phyloP scores from a whole-genome alignment of 2,797 vertebrate genomes.

The Chelmon rostratus region DNA sequence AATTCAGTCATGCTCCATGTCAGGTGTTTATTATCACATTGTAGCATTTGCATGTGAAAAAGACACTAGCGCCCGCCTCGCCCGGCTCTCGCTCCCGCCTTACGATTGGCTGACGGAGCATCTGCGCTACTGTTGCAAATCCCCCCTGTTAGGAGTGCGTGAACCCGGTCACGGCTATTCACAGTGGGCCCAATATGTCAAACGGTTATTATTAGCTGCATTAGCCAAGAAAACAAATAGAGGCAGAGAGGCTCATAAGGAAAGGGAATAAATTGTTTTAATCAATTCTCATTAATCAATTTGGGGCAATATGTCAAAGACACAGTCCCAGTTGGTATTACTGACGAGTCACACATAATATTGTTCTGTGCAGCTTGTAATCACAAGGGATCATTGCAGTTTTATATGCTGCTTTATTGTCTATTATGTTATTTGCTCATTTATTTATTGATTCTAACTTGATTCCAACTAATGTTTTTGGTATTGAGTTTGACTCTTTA shows the following conservation, averaged over 20 bases:
- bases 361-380: constrained; percentile 7
- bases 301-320: constrained; percentile 64
- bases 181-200: constrained; percentile 79
- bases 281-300: constrained; percentile 82
- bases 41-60: constrained; percentile 89
- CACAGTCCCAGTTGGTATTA: constrained; percentile 39
- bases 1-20: constrained; percentile 87
- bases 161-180: constrained; percentile 81
- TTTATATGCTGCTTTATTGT: background rate
- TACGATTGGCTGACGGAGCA: constrained; percentile 72
- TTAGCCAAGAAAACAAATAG: constrained; percentile 81
- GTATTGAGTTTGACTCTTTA: background rate
- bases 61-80: constrained; percentile 68
- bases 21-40: constrained; percentile 91
- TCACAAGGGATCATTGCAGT: constrained; percentile 1
- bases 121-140: constrained; percentile 78
- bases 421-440: background rate
- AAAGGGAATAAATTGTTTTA: constrained; percentile 77
- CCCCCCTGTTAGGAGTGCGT: constrained; percentile 74
- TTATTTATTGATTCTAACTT: rapidly evolving
- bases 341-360: constrained; percentile 31
- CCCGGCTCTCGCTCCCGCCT: constrained; percentile 42
- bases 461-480: no score
- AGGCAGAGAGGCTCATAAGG: constrained; percentile 73
- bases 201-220: constrained; percentile 82